A percentile compares a stretch with the other conserved stretches of the same genome.
These are phyloP conservation scores for Anisognathus igniventris DNA, from an alignment of 2,797 vertebrate genomes.

Conservation along the genomic window DNA sequence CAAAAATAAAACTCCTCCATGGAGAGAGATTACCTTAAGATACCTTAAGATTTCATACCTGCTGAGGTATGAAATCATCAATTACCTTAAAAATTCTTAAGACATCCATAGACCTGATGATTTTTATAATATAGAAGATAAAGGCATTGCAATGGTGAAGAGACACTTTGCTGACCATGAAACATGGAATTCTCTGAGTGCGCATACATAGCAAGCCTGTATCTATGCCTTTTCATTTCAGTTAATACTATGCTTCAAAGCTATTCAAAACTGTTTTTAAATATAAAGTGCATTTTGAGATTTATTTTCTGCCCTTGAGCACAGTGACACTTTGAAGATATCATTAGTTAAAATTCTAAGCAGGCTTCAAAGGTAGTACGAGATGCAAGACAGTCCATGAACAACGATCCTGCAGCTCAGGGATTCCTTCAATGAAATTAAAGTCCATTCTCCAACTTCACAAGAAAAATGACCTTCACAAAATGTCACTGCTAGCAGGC, in stretches of 20 bases:
- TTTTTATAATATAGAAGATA: neutral
- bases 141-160: neutral
- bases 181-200: neutral
- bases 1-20: neutral
- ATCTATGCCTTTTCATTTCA: neutral
- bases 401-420: slow-evolving; percentile 22
- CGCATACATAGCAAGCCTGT: neutral
- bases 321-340: slow-evolving; percentile 79
- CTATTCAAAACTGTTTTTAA: slow-evolving; percentile 20
- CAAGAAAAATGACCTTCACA: slow-evolving; percentile 61
- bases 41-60: neutral
- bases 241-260: slow-evolving; percentile 32
- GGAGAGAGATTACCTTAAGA: neutral
- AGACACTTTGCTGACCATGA: neutral
- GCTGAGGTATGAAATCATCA: neutral
- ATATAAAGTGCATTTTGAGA: slow-evolving; percentile 38
- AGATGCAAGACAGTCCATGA: slow-evolving; percentile 51
- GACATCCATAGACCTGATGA: neutral
- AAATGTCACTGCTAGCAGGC: slow-evolving; percentile 58
- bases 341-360: slow-evolving; percentile 77
- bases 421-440: slow-evolving; percentile 54
- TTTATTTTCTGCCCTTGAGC: slow-evolving; percentile 73
- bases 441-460: slow-evolving; percentile 57
- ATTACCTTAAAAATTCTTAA: neutral
- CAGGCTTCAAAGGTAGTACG: slow-evolving; percentile 61